phyloP scores from a whole-genome alignment of 2,797 vertebrate species.

The Anguilla pacifica region DNA sequence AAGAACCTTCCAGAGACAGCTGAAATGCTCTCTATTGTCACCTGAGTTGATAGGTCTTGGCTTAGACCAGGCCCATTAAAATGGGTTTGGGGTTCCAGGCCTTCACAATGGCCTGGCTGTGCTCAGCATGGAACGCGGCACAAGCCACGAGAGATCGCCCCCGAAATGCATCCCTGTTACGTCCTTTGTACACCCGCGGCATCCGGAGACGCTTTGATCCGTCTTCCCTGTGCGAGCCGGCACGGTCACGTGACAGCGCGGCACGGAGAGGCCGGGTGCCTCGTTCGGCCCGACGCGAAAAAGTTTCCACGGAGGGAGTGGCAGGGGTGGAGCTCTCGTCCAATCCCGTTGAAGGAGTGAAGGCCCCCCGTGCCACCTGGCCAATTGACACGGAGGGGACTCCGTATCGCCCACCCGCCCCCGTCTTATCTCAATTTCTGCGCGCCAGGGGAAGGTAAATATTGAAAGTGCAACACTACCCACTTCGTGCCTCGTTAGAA shows the following conservation, averaged over 20 bases:
- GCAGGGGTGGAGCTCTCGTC: not conserved
- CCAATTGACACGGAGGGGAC: not conserved
- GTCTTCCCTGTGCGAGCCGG: not conserved
- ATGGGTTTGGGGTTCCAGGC: not conserved
- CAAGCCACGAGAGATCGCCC: not conserved
- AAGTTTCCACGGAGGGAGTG: not conserved
- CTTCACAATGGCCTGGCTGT: not conserved
- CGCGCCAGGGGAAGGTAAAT: slow-evolving; percentile 49
- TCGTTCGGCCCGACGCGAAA: not conserved
- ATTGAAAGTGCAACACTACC: slow-evolving; percentile 46
- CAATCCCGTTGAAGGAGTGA: not conserved
- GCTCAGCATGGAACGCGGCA: not conserved
- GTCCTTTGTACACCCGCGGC: not conserved
- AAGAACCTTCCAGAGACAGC: not conserved
- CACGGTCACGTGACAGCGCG: not conserved
- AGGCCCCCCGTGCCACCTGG: not conserved
- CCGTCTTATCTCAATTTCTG: slow-evolving; percentile 40
- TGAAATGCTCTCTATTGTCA: not conserved
- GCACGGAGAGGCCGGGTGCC: not conserved
- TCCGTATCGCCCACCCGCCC: not conserved
- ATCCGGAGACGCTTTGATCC: not conserved
- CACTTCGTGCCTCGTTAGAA: slow-evolving; percentile 45
- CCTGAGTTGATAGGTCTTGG: not conserved
- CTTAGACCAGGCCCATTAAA: not conserved
- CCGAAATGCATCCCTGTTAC: not conserved